Evolutionary conservation across 1,140 invertebrate genomes (phyloP).

Genomic region (Heliconius hewitsoni): DNA sequence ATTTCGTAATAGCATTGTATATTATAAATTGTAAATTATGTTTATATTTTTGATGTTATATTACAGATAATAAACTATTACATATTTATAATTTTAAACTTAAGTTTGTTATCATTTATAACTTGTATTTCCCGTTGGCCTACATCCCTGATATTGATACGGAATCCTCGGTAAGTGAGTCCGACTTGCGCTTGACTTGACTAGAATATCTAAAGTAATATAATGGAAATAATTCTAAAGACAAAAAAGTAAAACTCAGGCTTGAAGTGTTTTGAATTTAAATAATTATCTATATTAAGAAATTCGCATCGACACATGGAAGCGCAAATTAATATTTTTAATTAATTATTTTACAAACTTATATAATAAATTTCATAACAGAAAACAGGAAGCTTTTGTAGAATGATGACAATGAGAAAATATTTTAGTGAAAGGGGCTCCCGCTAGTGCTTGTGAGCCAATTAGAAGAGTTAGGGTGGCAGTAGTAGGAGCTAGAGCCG

Average conservation of each 20-base stretch:
- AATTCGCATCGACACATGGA: background rate
- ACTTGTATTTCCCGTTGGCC: no score
- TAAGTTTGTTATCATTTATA: no score
- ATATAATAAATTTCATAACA: background rate
- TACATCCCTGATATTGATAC: no score
- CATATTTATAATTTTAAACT: no score
- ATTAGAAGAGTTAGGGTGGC: constrained; percentile 74
- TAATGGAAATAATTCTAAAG: background rate
- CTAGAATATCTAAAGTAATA: background rate
- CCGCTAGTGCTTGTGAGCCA: constrained; percentile 72
- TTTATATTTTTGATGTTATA: no score
- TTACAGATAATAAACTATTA: no score
- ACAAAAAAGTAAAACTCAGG: background rate
- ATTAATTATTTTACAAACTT: background rate
- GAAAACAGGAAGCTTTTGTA: constrained; percentile 47
- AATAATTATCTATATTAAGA: background rate
- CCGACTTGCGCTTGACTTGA: no score
- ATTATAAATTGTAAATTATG: background rate
- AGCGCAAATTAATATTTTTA: background rate
- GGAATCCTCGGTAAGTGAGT: no score
- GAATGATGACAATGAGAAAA: constrained; percentile 63
- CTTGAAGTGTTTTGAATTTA: background rate
- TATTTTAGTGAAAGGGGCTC: constrained; percentile 71
- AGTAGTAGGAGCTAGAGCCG: constrained; percentile 39
- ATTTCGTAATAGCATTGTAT: background rate